Percentiles rank a stretch among this genome's conserved stretches.
Evolutionary conservation across 2,888 invertebrate species (phyloP).

Genomic region (Anthrax anthrax): DNA sequence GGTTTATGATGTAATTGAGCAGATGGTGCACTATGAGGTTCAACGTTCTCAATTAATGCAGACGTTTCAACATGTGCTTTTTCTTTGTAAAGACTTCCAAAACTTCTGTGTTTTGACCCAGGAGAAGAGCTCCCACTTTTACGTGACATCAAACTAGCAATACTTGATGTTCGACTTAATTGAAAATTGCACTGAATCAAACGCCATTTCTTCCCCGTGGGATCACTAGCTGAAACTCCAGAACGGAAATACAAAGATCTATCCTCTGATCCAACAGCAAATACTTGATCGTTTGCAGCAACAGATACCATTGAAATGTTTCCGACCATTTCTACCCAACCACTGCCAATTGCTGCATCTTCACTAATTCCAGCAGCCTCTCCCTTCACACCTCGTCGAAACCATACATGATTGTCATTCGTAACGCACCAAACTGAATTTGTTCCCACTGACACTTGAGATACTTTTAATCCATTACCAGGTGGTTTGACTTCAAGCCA

Average conservation of each 20-base stretch:
- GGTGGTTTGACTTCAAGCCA: conserved; percentile 75
- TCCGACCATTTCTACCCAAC: conserved; percentile 84
- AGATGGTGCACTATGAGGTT: conserved; percentile 58
- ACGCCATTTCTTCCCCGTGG: conserved; percentile 80
- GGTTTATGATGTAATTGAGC: conserved; percentile 33
- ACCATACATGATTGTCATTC: conserved; percentile 75
- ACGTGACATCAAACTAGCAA: conserved; percentile 50
- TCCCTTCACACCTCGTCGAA: conserved; percentile 59
- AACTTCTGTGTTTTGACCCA: conserved; percentile 53
- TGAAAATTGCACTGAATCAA: conserved; percentile 66
- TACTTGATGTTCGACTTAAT: conserved; percentile 68
- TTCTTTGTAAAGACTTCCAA: conserved; percentile 40
- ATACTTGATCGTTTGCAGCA: conserved; percentile 76
- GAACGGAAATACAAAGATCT: conserved; percentile 66
- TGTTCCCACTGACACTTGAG: conserved; percentile 67
- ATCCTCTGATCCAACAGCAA: conserved; percentile 73
- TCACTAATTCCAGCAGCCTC: conserved; percentile 57
- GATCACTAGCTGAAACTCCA: conserved; percentile 57
- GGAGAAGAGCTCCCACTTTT: conserved; percentile 36
- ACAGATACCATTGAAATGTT: conserved; percentile 72
- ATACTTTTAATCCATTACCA: conserved; percentile 51
- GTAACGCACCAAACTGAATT: conserved; percentile 66
- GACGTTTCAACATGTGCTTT: conserved; percentile 32
- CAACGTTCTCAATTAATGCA: conserved; percentile 35
- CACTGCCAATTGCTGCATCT: conserved; percentile 61